phyloP scores from a whole-genome alignment of 1,140 invertebrate genomes.

The Phortica variegata region DNA sequence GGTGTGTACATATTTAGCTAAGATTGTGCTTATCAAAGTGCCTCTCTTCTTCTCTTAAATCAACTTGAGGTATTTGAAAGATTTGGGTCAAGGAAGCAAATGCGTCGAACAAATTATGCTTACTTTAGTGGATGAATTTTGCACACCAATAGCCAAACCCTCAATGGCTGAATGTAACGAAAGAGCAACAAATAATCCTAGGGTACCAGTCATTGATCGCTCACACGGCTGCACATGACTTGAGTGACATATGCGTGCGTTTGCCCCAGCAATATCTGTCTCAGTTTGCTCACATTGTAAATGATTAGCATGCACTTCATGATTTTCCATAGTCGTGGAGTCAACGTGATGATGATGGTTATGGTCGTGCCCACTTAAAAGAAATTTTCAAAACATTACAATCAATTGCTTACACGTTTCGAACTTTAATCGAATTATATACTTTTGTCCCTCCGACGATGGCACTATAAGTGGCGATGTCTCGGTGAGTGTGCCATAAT shows the following conservation, averaged over 20 bases:
- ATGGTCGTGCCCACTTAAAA: slow-evolving; percentile 19
- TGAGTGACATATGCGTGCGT: slow-evolving; percentile 65
- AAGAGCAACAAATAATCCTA: slow-evolving; percentile 70
- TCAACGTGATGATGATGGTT: slow-evolving; percentile 4
- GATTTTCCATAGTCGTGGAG: slow-evolving; percentile 26
- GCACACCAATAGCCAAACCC: slow-evolving; percentile 79
- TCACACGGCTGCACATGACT: slow-evolving; percentile 65
- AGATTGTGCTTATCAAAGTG: slow-evolving; percentile 19
- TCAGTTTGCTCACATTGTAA: too few species aligned
- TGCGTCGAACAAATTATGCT: slow-evolving; percentile 7
- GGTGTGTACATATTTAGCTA: slow-evolving; percentile 38
- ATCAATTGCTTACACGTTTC: too few species aligned
- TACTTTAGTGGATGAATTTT: slow-evolving; percentile 66
- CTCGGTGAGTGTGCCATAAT: slow-evolving; percentile 31
- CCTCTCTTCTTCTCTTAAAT: slow-evolving; percentile 3
- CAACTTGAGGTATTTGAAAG: slow-evolving; percentile 3
- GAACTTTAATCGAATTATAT: neutral
- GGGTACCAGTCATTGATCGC: slow-evolving; percentile 60
- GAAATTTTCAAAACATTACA: neutral
- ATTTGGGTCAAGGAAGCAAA: neutral
- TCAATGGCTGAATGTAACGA: slow-evolving; percentile 78
- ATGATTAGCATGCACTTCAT: too few species aligned
- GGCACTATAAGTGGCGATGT: slow-evolving; percentile 20
- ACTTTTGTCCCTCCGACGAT: slow-evolving; percentile 11
- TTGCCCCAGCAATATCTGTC: slow-evolving; percentile 56